Evolutionary conservation across 2,888 invertebrate species (phyloP), one percentile per base, ranked within the genome.

Genomic region (Heliconius ethilla): DNA sequence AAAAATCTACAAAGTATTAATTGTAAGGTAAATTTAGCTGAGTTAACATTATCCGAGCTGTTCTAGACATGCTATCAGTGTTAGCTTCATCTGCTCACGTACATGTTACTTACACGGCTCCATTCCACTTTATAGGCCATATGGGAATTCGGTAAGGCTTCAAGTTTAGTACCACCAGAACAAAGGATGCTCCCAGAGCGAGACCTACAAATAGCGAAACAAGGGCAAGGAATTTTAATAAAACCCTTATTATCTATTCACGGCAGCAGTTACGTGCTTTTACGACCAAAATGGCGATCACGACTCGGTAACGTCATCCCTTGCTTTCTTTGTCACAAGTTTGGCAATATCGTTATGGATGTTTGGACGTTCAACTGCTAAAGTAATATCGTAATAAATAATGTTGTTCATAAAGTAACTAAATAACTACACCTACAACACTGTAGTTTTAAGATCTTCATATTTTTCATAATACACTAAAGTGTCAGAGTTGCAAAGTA

Each of bases 221-320:
- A 92, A 91, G 91, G 91, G 87, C 90, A 89, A 90, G 92, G 91
- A 92, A 93, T 92, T 93, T 94, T 93, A 92, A 93, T 94, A 93
- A 92, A 93, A 93, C 89, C 90, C 92, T 91, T 92, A 92, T 93
- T 93, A 92, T 90, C 91, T 92, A 93, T 93, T 93, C 92, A 91
- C 87, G 88, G 88, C 89, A 89, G 88, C 89, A 90, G 90, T 92
- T 89, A 90, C 89, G 89, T 88, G 88, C 91, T 92, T 92, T 92
- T 92, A 93, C 90, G 92, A 92, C 89, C 86, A 85, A 86, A 88
- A 89, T 85, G 88, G 87, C 85, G 86, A 87, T 86, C 87, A 83
- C 84, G 91, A 86, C 89, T 90, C 79, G 85, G 87, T 88, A 86
- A 86, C 84, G 85, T 86, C 84, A 87, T 89, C 89, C 86, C 86